Base-by-base conservation (phyloP, 2,113 vertebrate species). In the Phocoena sinus region DNA sequence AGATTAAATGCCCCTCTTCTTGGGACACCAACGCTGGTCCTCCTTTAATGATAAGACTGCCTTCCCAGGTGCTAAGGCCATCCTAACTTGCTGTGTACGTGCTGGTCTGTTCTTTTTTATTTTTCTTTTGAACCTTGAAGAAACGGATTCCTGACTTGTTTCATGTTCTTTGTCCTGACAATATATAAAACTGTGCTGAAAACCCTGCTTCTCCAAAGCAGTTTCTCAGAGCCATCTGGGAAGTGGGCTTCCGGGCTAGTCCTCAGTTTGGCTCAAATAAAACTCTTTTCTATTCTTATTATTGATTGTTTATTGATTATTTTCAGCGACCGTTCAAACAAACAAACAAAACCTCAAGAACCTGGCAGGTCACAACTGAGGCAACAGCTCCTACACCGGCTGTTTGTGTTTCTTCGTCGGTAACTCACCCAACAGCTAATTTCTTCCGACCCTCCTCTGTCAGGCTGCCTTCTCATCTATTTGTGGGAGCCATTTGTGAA, bases 371-470 rank as follows among this genome's bases (percentile, higher is more conserved):
- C 80, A 28, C 26, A 15, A 13, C 38, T 38, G 1, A 74, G 58
- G 41, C 68, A 23, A 33, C 1, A 4, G 62, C 36, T 36, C 15
- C 25, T 23, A 18, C 26, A 21, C 0, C 1, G 14, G 21, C 18
- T 1, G 26, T 4, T 3, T 1, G 1, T 2, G 5, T 71, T n/a
- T 41, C n/a, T 13, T 36, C 3, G 2, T 7, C 92, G n/a, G 5
- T 20, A 38, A 36, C 2, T 3, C 4, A 6, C 38, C 31, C 8
- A 1, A 2, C 7, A 14, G 25, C 28, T 33, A 4, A 0, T 25
- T 17, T 9, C 41, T 17, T 7, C 38, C 0, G 1, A 47, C 21
- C 58, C 68, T 4, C 9, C 44, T 8, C 31, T 5, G 13, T 3
- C 4, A 10, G 53, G 23, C 53, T 62, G 80, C 8, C 56, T 23